phyloP scores from a whole-genome alignment of 92 coral and sea anemone genomes.

The Paragorgia papillata region DNA sequence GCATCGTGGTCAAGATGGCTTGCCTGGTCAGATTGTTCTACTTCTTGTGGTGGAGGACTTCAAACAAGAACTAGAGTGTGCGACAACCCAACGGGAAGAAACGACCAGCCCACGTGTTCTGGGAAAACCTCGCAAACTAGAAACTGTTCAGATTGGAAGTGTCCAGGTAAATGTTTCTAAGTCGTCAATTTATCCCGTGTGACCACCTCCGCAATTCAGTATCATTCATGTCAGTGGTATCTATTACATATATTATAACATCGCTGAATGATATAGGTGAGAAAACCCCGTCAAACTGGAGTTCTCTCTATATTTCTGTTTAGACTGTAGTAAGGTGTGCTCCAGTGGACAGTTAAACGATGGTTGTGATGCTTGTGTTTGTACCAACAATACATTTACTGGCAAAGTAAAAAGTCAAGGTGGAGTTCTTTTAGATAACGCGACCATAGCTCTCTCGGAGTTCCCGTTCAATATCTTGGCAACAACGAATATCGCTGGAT shows the following conservation, averaged over 20 bases:
- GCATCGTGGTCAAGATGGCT: conserved; percentile 49
- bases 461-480: conserved; percentile 43
- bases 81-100: neutral
- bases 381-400: conserved; percentile 29
- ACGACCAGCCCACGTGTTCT: conserved; percentile 15
- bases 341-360: conserved; percentile 5
- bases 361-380: conserved; percentile 45
- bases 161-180: conserved; percentile 47
- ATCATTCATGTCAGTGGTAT: too few relatives aligned
- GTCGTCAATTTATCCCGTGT: too few relatives aligned
- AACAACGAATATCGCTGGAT: conserved; percentile 41
- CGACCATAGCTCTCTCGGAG: conserved; percentile 48
- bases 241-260: too few relatives aligned
- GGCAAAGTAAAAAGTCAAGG: conserved; percentile 37
- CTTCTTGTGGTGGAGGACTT: conserved; percentile 39
- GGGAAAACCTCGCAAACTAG: conserved; percentile 28
- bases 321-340: conserved; percentile 42
- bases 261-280: too few relatives aligned
- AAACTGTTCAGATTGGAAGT: conserved; percentile 51
- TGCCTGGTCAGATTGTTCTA: conserved; percentile 41
- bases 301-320: too few relatives aligned
- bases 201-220: too few relatives aligned
- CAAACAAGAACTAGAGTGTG: conserved; percentile 44
- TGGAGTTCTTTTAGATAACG: conserved; percentile 35
- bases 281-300: too few relatives aligned